These are phyloP conservation scores for Apodemus speciosus DNA, from an alignment of 2,113 vertebrate species.

Conservation along the genomic window DNA sequence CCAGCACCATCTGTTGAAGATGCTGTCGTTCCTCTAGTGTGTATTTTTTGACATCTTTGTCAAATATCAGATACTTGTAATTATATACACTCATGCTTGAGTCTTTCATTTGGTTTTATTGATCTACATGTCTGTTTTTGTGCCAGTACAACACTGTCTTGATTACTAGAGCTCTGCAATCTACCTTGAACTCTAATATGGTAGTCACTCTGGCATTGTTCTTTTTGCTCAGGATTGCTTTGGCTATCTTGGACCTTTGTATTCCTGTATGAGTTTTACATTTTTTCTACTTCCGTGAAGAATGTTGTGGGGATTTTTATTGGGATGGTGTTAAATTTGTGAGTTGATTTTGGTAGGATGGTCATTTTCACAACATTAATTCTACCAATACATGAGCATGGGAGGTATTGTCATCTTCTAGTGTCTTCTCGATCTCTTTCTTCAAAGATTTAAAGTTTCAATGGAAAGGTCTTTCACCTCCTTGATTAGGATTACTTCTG, in stretches of 20 bases:
- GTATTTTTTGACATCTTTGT: not conserved
- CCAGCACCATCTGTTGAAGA: not conserved
- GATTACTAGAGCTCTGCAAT: not conserved
- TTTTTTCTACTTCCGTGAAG: not conserved
- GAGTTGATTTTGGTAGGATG: not conserved
- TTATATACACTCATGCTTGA: not conserved
- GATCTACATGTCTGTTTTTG: not conserved
- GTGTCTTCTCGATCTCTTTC: not conserved
- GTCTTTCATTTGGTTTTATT: not conserved
- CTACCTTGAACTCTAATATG: not conserved
- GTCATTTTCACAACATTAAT: not conserved
- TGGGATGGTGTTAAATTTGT: not conserved
- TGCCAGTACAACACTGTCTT: not conserved
- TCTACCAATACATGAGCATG: not conserved
- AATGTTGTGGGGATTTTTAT: not conserved
- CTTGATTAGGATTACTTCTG: not conserved
- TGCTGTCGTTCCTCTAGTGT: not conserved
- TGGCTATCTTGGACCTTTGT: not conserved
- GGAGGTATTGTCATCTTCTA: not conserved
- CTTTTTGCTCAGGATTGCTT: not conserved
- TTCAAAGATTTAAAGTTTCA: not conserved
- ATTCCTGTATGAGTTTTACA: not conserved
- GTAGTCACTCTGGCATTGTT: not conserved
- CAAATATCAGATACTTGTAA: not conserved
- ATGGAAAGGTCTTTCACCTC: not conserved